Conservation (phyloP, 2,888 invertebrate genomes). For the Cantharis flavilabris region DNA sequence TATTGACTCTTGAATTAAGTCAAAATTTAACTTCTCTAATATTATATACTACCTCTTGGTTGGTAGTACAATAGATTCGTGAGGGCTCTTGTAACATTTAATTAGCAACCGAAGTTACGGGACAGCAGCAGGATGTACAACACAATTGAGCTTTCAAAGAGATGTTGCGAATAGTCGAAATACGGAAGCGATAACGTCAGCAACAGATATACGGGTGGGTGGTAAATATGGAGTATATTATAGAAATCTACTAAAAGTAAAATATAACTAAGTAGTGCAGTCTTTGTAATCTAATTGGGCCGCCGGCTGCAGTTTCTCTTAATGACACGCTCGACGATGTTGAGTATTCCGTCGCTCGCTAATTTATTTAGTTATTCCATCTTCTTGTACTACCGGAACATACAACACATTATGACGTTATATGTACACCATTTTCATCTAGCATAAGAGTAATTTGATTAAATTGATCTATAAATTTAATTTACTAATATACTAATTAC, state of each 20-base stretch:
- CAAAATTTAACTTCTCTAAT: not conserved
- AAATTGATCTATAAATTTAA: not conserved
- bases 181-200: slow-evolving; percentile 14
- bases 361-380: slow-evolving; percentile 24
- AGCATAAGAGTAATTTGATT: not conserved
- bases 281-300: slow-evolving; percentile 54
- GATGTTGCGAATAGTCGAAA: slow-evolving; percentile 4
- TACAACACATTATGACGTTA: slow-evolving; percentile 11
- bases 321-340: slow-evolving; percentile 52
- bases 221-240: not conserved
- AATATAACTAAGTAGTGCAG: not conserved
- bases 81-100: not conserved
- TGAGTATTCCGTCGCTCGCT: slow-evolving; percentile 44
- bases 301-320: slow-evolving; percentile 51
- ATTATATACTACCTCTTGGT: not conserved
- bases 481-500: not conserved
- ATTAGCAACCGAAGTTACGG: not conserved
- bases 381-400: slow-evolving; percentile 18
- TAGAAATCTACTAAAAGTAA: not conserved
- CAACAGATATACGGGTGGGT: slow-evolving; percentile 17
- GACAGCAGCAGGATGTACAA: not conserved
- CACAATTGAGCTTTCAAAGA: slow-evolving; percentile 13
- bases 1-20: not conserved
- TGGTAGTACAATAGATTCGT: not conserved
- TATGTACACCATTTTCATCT: not conserved